These are phyloP conservation scores for Leptoclinus maculatus DNA, from an alignment of 2,797 vertebrate species.

Conservation along the genomic window DNA sequence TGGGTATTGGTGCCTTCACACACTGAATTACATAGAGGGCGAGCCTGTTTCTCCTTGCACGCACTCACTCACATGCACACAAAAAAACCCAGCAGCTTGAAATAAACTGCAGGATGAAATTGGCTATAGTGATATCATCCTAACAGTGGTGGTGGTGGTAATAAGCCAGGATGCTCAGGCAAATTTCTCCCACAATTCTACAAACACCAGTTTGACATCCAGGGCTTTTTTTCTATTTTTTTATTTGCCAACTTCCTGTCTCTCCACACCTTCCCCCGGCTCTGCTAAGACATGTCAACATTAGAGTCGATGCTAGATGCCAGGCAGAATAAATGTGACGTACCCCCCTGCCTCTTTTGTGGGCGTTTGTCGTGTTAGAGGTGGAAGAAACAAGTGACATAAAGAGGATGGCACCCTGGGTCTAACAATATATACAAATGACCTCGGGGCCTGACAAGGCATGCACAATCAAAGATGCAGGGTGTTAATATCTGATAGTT, in stretches of 20 bases:
- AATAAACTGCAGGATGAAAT: slow-evolving; percentile 64
- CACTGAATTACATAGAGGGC: slow-evolving; percentile 67
- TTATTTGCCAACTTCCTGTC: slow-evolving; percentile 49
- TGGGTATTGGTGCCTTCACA: slow-evolving; percentile 73
- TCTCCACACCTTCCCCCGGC: slow-evolving; percentile 60
- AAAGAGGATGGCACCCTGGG: slow-evolving; percentile 54
- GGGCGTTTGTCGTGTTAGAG: slow-evolving; percentile 50
- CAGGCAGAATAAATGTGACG: slow-evolving; percentile 70
- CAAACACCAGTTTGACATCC: slow-evolving; percentile 73
- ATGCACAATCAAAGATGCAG: slow-evolving; percentile 71
- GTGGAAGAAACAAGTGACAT: slow-evolving; percentile 60
- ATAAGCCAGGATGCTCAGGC: slow-evolving; percentile 47
- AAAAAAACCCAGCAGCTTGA: slow-evolving; percentile 33
- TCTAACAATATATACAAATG: slow-evolving; percentile 47
- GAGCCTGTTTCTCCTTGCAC: slow-evolving; percentile 46
- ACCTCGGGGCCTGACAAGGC: slow-evolving; percentile 67
- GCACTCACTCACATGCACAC: slow-evolving; percentile 18
- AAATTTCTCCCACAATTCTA: slow-evolving; percentile 58
- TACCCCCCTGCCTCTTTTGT: slow-evolving; percentile 60
- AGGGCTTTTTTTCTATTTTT: slow-evolving; percentile 20
- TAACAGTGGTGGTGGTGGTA: slow-evolving; percentile 15
- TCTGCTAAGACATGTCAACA: slow-evolving; percentile 65
- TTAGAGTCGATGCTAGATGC: slow-evolving; percentile 64
- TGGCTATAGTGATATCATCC: slow-evolving; percentile 62
- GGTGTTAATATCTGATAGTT: slow-evolving; percentile 81